Percentiles rank a stretch among this genome's conserved stretches.
Evolutionary conservation across 2,888 invertebrate species (phyloP).

Genomic region (Mesorhabditis sp.): DNA sequence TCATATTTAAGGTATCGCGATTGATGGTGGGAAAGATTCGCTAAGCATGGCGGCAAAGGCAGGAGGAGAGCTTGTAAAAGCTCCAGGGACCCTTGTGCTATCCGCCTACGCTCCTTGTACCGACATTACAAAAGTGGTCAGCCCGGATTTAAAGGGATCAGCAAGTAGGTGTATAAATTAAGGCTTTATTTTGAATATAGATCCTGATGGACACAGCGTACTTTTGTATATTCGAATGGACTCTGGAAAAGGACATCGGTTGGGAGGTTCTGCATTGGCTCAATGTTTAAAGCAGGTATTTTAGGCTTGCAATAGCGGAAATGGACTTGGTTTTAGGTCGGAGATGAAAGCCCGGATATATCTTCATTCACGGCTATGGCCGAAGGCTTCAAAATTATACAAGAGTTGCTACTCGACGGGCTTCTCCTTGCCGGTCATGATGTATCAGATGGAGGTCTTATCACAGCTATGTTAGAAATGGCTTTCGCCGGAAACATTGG

Average conservation of each 20-base stretch:
- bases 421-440: constrained; percentile 78
- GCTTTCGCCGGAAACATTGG: constrained; percentile 78
- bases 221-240: constrained; percentile 75
- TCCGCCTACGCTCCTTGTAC: constrained; percentile 93
- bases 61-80: constrained; percentile 57
- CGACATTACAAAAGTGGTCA: constrained; percentile 76
- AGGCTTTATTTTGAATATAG: background rate
- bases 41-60: constrained; percentile 92
- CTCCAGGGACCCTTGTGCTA: constrained; percentile 84
- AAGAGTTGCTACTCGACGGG: background rate
- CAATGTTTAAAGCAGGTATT: constrained; percentile 77
- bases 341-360: background rate
- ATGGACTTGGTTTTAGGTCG: background rate
- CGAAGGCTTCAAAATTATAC: background rate
- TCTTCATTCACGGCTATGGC: background rate
- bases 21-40: constrained; percentile 95
- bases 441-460: constrained; percentile 89
- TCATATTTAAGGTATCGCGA: constrained; percentile 64
- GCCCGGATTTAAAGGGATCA: constrained; percentile 78
- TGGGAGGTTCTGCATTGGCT: constrained; percentile 88
- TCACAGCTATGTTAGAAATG: constrained; percentile 88
- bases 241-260: constrained; percentile 62
- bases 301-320: background rate
- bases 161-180: too few species aligned
- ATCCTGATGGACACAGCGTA: constrained; percentile 59